phyloP scores from a whole-genome alignment of 2,888 invertebrate genomes.

The Eugnorisma glareosa region DNA sequence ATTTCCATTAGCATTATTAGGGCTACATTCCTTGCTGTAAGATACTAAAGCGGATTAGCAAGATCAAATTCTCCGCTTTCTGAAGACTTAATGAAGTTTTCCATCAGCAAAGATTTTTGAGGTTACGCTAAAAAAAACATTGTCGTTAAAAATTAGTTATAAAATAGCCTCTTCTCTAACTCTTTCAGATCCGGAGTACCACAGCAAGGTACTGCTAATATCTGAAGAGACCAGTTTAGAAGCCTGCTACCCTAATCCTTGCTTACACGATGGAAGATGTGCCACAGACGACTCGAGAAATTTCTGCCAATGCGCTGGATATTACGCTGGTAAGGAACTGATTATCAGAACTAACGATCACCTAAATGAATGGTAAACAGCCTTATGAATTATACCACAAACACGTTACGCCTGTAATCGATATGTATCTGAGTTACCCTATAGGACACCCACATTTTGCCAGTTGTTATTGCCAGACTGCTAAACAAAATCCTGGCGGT shows the following conservation, averaged over 20 bases:
- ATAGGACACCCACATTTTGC: neutral
- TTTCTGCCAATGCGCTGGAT: conserved; percentile 93
- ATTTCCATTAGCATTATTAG: neutral
- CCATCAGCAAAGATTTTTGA: neutral
- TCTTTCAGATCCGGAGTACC: conserved; percentile 91
- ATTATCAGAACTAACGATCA: neutral
- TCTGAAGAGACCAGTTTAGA: conserved; percentile 91
- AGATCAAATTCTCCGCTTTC: neutral
- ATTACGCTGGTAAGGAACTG: conserved; percentile 92
- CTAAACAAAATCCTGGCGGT: neutral
- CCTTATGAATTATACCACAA: neutral
- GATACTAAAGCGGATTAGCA: neutral
- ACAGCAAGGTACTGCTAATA: conserved; percentile 91
- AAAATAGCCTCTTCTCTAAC: neutral
- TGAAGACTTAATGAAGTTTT: neutral
- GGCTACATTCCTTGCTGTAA: neutral
- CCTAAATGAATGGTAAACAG: neutral
- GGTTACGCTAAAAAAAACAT: neutral
- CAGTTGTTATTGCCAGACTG: neutral
- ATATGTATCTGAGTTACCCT: no score
- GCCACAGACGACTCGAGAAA: conserved; percentile 90
- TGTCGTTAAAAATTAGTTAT: neutral
- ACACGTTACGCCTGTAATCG: neutral
- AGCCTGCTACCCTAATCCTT: conserved; percentile 94
- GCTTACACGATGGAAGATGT: conserved; percentile 93